These are phyloP conservation scores for Eublepharis macularius DNA, from an alignment of 2,113 vertebrate species.

Conservation along the genomic window DNA sequence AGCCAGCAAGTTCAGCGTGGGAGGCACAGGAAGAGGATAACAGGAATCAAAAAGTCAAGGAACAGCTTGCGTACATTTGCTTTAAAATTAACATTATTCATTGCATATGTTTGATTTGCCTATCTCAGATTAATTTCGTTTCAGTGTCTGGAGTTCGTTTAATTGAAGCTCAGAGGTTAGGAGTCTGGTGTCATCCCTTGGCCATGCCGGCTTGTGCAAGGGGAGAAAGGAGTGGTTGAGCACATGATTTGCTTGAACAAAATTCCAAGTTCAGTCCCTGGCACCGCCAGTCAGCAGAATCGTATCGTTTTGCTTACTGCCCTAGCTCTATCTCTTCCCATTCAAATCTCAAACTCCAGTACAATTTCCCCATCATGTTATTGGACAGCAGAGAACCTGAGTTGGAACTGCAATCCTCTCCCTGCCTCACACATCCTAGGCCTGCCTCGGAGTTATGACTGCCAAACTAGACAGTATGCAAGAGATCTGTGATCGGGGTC, in stretches of 20 bases:
- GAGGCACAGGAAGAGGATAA: constrained; percentile 6
- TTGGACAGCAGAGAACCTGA: not conserved
- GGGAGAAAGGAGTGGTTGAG: not conserved
- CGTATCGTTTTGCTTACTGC: not conserved
- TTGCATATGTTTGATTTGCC: not conserved
- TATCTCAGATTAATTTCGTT: not conserved
- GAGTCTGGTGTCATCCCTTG: not conserved
- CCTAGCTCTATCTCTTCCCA: no score
- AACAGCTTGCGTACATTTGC: constrained; percentile 28
- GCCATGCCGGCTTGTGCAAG: no score
- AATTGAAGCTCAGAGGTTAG: not conserved
- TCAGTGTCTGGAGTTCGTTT: not conserved
- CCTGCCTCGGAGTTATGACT: no score
- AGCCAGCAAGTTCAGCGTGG: not conserved
- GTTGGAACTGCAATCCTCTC: no score
- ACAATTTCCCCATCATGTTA: not conserved
- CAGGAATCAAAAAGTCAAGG: constrained; percentile 22
- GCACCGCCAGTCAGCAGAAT: not conserved
- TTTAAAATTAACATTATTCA: constrained; percentile 1
- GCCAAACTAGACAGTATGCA: no score
- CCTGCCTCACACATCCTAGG: no score
- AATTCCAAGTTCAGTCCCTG: no score
- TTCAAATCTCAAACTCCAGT: not conserved
- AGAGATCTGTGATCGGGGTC: no score
- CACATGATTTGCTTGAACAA: not conserved